Percentiles rank a stretch among this genome's conserved stretches.
These are phyloP conservation scores for Hipparchia sbordonii DNA, from an alignment of 2,888 invertebrate genomes.

Conservation along the genomic window DNA sequence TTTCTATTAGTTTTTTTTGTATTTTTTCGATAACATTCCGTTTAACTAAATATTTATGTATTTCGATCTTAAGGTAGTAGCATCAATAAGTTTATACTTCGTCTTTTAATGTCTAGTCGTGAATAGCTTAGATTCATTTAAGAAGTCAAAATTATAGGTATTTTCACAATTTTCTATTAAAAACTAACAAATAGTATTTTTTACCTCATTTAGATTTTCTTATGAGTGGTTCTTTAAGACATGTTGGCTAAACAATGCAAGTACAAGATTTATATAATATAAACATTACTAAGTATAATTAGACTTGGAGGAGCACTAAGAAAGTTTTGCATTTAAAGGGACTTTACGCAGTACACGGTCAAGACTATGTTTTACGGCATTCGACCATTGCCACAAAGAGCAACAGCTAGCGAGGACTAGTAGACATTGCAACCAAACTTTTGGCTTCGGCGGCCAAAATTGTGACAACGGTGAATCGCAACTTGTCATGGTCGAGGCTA, in stretches of 20 bases:
- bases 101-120: slow-evolving; percentile 52
- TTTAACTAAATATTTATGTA: slow-evolving; percentile 23
- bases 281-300: too few relatives aligned
- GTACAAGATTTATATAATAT: slow-evolving; percentile 2
- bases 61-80: slow-evolving; percentile 32
- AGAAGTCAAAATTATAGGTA: slow-evolving; percentile 13
- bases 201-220: slow-evolving; percentile 9
- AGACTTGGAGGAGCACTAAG: neutral
- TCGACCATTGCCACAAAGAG: too few relatives aligned
- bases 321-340: slow-evolving; percentile 1
- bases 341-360: neutral
- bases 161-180: slow-evolving; percentile 20
- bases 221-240: slow-evolving; percentile 14
- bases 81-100: slow-evolving; percentile 37
- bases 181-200: neutral
- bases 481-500: too few relatives aligned
- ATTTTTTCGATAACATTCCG: slow-evolving; percentile 34
- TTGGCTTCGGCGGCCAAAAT: too few relatives aligned
- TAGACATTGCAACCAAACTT: too few relatives aligned
- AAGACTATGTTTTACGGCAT: too few relatives aligned
- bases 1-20: slow-evolving; percentile 21
- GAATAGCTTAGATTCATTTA: slow-evolving; percentile 44
- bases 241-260: slow-evolving; percentile 5
- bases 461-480: too few relatives aligned
- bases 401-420: too few relatives aligned